phyloP scores from a whole-genome alignment of 2,888 invertebrate genomes.

The Cartodere bifasciata region DNA sequence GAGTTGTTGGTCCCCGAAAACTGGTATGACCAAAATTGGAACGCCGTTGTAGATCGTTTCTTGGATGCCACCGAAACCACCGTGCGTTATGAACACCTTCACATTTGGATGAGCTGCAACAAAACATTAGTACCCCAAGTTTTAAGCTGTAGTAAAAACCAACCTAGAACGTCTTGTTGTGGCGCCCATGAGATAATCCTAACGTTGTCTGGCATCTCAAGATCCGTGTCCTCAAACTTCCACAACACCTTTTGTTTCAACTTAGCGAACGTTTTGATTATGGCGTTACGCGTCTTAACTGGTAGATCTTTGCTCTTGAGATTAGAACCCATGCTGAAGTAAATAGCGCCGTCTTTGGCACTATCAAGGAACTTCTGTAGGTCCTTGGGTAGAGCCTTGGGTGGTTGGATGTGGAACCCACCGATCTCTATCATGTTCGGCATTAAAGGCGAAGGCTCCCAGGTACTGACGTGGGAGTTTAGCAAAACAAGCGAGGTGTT shows the following conservation, averaged over 20 bases:
- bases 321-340: constrained; percentile 49
- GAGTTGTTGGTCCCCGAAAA: constrained; percentile 7
- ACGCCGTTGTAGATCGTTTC: constrained; percentile 9
- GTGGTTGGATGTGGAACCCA: constrained; percentile 35
- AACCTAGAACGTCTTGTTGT: constrained; percentile 25
- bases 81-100: constrained; percentile 9
- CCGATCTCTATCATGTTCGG: constrained; percentile 46
- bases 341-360: constrained; percentile 41
- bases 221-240: constrained; percentile 51
- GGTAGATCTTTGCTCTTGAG: constrained; percentile 43
- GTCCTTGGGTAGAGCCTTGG: constrained; percentile 29
- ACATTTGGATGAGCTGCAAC: constrained; percentile 8
- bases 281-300: constrained; percentile 36
- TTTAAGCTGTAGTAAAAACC: constrained; percentile 3
- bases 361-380: constrained; percentile 40
- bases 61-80: constrained; percentile 5
- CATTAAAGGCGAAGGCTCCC: constrained; percentile 37
- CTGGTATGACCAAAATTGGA: constrained; percentile 4
- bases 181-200: constrained; percentile 27
- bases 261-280: constrained; percentile 43
- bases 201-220: constrained; percentile 30
- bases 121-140: background rate
- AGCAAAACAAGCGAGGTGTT: constrained; percentile 25
- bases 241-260: constrained; percentile 51
- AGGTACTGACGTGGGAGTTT: constrained; percentile 38